Evolutionary conservation across 1,140 invertebrate species (phyloP).

Genomic region (Hirudo medicinalis): DNA sequence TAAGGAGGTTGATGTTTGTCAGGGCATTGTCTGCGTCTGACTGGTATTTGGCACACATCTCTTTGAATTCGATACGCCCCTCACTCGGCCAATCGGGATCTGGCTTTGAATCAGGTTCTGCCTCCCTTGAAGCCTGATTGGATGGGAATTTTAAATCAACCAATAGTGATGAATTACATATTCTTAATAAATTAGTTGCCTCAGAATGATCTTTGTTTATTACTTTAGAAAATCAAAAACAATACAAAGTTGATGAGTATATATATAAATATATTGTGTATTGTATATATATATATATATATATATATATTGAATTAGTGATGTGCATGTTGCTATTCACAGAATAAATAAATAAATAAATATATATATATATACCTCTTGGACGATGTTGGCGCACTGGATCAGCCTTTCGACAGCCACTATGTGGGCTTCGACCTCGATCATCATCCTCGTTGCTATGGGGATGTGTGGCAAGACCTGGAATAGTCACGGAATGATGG

Average conservation of each 20-base stretch:
- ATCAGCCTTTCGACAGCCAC: constrained; percentile 93
- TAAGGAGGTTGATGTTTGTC: constrained; percentile 53
- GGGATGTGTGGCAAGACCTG: constrained; percentile 16
- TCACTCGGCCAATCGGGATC: constrained; percentile 55
- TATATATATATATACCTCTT: constrained; percentile 35
- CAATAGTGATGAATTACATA: background rate
- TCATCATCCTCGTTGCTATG: constrained; percentile 60
- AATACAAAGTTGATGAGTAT: no score
- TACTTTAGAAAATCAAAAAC: no score
- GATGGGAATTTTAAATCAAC: background rate
- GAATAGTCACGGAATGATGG: background rate
- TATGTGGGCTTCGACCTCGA: constrained; percentile 92
- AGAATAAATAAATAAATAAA: no score
- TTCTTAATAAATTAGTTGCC: no score
- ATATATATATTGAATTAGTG: no score
- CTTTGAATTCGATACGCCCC: constrained; percentile 59
- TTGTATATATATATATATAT: no score
- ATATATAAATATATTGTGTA: no score
- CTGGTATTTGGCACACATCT: constrained; percentile 62
- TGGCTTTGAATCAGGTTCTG: constrained; percentile 19
- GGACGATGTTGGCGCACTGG: constrained; percentile 73
- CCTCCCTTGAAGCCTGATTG: constrained; percentile 18
- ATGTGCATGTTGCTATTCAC: no score
- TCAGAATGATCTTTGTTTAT: no score
- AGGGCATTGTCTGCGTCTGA: constrained; percentile 69